Conservation (phyloP, 2,797 vertebrate species). For the Aselliscus stoliczkanus region DNA sequence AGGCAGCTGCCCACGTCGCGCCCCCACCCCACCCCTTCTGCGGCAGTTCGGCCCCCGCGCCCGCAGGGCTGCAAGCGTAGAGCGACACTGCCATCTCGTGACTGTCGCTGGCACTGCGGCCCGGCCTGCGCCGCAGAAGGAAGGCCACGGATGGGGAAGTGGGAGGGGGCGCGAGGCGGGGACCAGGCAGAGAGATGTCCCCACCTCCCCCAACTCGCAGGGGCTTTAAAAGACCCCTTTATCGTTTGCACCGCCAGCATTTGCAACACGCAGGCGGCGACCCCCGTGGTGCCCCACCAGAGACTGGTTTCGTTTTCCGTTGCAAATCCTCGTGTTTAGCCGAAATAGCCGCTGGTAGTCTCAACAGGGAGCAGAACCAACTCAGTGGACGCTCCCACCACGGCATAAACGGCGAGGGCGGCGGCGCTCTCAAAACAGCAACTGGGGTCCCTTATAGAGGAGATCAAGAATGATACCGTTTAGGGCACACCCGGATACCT, state of each 20-base stretch:
- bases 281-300: no score
- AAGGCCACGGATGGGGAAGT: not conserved
- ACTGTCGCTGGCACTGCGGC: not conserved
- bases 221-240: not conserved
- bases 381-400: not conserved
- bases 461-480: fast-evolving
- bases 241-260: not conserved
- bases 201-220: not conserved
- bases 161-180: fast-evolving
- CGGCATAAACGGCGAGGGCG: fast-evolving
- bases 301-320: not conserved
- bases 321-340: not conserved
- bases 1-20: not conserved
- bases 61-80: not conserved
- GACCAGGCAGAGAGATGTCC: not conserved
- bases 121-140: fast-evolving
- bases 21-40: not conserved
- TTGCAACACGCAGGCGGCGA: not conserved
- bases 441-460: not conserved
- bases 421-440: not conserved
- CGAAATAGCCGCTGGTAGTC: not conserved
- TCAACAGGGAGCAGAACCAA: not conserved
- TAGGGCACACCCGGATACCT: not conserved
- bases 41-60: not conserved
- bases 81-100: slow-evolving; percentile 62